A percentile compares a stretch with the other conserved stretches of the same genome.
Conservation (phyloP, 2,797 vertebrate species). For the Gymnopithys bicolor region DNA sequence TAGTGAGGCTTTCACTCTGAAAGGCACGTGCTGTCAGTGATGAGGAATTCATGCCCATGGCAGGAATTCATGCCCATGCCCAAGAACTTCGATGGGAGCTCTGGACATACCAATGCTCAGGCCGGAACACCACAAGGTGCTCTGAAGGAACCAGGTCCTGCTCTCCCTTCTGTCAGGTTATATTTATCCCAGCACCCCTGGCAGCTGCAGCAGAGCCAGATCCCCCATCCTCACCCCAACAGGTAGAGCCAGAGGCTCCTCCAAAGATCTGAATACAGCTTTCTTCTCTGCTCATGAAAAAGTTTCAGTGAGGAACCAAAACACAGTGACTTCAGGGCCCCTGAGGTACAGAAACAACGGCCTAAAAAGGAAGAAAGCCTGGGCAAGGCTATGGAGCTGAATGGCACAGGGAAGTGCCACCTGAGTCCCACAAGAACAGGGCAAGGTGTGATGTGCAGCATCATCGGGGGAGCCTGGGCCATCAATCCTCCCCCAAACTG, state of each 20-base stretch:
- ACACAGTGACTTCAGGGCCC: fast-evolving
- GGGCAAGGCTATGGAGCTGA: not conserved
- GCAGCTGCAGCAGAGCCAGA: not conserved
- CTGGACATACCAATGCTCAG: not conserved
- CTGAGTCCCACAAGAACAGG: not conserved
- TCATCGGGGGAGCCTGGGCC: not conserved
- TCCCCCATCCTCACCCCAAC: not conserved
- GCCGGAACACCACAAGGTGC: not conserved
- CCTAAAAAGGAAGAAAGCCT: not conserved
- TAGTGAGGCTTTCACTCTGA: not conserved
- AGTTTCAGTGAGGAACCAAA: not conserved
- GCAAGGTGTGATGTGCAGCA: not conserved
- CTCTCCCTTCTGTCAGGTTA: not conserved
- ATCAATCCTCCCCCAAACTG: constrained; percentile 26
- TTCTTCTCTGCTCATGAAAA: not conserved
- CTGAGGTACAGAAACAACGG: not conserved
- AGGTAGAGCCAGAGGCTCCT: not conserved
- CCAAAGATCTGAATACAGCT: not conserved
- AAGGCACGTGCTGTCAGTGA: not conserved
- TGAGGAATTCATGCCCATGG: not conserved
- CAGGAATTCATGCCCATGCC: not conserved
- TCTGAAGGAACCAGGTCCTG: not conserved
- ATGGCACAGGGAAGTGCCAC: not conserved
- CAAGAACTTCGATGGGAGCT: not conserved
- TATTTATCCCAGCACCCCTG: fast-evolving